A percentile compares a stretch with the other conserved stretches of the same genome.
Evolutionary conservation across 1,140 invertebrate species (phyloP).

Genomic region (Drosophila athabasca): DNA sequence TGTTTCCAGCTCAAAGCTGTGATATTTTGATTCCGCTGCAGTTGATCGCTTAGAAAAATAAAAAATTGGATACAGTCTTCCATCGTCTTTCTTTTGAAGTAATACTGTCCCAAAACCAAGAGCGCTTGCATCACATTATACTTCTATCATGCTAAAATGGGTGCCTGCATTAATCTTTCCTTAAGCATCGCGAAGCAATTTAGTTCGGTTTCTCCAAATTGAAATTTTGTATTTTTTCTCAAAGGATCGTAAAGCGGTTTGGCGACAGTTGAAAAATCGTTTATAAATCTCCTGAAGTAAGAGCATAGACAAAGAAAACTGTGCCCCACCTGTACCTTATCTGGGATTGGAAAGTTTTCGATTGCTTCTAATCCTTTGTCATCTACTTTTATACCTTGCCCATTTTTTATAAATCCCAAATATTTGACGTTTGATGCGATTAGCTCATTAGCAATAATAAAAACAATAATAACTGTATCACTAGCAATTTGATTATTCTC

Average conservation of each 20-base stretch:
- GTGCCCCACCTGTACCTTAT: background rate
- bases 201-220: background rate
- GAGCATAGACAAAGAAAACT: conserved; percentile 5
- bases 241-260: conserved; percentile 1
- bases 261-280: background rate
- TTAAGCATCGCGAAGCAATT: background rate
- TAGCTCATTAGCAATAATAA: no score
- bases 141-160: background rate
- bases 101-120: no score
- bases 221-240: conserved; percentile 5
- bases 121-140: conserved; percentile 7
- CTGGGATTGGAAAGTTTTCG: background rate
- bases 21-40: no score
- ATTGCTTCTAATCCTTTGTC: background rate
- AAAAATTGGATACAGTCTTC: no score
- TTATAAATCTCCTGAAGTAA: background rate
- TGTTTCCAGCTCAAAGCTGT: no score
- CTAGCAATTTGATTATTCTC: no score
- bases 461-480: no score
- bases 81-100: no score
- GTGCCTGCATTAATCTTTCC: background rate
- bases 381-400: conserved; percentile 5
- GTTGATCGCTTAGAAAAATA: no score
- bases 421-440: background rate
- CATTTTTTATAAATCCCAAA: conserved; percentile 3